These are phyloP conservation scores for Dascillus cervinus DNA, from an alignment of 2,888 invertebrate species.

Conservation along the genomic window DNA sequence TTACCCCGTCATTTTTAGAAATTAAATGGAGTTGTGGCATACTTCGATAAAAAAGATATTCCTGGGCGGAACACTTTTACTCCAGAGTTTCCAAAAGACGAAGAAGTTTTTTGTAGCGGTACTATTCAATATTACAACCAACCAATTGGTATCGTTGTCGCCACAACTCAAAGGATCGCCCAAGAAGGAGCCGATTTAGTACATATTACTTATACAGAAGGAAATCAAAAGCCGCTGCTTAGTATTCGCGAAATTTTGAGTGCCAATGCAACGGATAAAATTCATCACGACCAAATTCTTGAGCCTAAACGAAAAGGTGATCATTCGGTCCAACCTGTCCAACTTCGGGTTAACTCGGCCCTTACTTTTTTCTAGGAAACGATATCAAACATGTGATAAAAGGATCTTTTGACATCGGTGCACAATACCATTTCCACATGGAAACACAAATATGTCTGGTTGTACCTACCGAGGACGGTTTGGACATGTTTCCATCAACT, in stretches of 20 bases:
- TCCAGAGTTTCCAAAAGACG: slow-evolving; percentile 31
- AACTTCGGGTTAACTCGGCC: too few relatives aligned
- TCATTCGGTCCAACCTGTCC: too few relatives aligned
- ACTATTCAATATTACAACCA: slow-evolving; percentile 58
- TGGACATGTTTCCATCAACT: slow-evolving; percentile 55
- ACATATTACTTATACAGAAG: slow-evolving; percentile 46
- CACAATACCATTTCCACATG: slow-evolving; percentile 74
- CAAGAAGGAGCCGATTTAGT: slow-evolving; percentile 50
- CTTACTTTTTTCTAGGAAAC: slow-evolving; percentile 1
- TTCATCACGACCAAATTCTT: slow-evolving; percentile 33
- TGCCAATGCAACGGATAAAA: slow-evolving; percentile 39
- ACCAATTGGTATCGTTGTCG: slow-evolving; percentile 64
- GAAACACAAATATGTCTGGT: slow-evolving; percentile 62
- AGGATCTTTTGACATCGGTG: slow-evolving; percentile 49
- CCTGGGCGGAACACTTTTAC: slow-evolving; percentile 59
- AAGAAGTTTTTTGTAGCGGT: slow-evolving; percentile 45
- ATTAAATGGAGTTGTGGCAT: slow-evolving; percentile 56
- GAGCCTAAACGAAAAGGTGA: slow-evolving; percentile 31
- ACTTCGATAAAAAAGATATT: slow-evolving; percentile 57
- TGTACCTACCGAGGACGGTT: slow-evolving; percentile 58
- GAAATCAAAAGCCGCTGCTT: slow-evolving; percentile 39
- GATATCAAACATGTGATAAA: slow-evolving; percentile 32
- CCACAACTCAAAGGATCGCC: slow-evolving; percentile 51
- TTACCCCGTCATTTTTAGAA: slow-evolving; percentile 41
- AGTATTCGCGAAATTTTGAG: slow-evolving; percentile 44